Percentiles rank a stretch among this genome's conserved stretches.
Conservation (phyloP, 2,113 vertebrate genomes). For the Patagioenas fasciata region DNA sequence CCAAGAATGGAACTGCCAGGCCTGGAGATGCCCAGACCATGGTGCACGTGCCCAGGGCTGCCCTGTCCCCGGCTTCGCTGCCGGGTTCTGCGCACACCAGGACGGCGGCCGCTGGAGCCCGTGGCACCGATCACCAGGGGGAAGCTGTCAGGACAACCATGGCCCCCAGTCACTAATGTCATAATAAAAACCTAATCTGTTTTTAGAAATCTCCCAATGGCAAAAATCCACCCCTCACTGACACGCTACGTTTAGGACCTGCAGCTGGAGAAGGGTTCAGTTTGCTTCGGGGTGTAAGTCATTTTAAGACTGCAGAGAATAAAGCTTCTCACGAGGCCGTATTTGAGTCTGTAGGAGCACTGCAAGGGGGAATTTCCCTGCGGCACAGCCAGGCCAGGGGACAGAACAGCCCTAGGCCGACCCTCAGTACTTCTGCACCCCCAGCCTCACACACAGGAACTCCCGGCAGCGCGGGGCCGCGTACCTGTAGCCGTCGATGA, state of each 20-base stretch:
- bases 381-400: accelerated
- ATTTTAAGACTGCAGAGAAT: neutral
- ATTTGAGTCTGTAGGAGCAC: accelerated
- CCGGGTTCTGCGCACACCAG: neutral
- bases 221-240: neutral
- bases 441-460: too few relatives aligned
- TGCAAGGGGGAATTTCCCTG: neutral
- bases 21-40: accelerated
- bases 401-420: neutral
- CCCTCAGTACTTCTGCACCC: neutral
- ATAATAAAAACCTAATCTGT: neutral
- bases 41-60: too few relatives aligned
- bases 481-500: constrained; percentile 96
- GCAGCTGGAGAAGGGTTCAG: neutral
- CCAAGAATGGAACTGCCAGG: neutral
- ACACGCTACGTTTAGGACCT: neutral
- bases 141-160: neutral
- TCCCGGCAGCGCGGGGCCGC: neutral
- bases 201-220: neutral
- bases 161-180: neutral
- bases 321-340: neutral
- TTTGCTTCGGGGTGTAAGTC: neutral
- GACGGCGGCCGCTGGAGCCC: neutral
- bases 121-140: accelerated
- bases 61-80: neutral